Conservation (phyloP, 2,888 invertebrate genomes). For the Pyrochroa serraticornis region DNA sequence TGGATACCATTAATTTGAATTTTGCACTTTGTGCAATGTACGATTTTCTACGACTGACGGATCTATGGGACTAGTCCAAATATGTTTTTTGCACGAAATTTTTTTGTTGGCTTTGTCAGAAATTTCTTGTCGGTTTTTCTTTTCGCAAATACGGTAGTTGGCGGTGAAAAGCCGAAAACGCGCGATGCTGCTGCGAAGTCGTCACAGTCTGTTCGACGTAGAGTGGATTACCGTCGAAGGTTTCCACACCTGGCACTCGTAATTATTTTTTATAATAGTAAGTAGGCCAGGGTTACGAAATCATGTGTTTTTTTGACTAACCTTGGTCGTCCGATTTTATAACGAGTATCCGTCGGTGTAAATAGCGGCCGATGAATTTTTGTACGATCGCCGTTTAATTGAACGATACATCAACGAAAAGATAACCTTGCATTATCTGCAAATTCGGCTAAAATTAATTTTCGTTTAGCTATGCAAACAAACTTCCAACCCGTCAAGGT, state of each 20-base stretch:
- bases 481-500: conserved; percentile 7
- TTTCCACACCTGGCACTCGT: conserved; percentile 11
- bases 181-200: background rate
- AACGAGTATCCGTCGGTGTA: conserved; percentile 14
- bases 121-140: too few relatives aligned
- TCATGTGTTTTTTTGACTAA: conserved; percentile 46
- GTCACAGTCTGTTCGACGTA: background rate
- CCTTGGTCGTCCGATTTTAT: conserved; percentile 41
- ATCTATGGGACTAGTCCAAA: too few relatives aligned
- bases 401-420: conserved; percentile 13
- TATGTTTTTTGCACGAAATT: too few relatives aligned
- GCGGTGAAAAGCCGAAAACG: background rate
- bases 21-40: too few relatives aligned
- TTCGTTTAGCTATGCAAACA: background rate
- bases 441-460: conserved; percentile 5
- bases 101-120: too few relatives aligned
- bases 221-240: background rate
- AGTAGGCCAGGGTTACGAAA: conserved; percentile 57
- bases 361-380: conserved; percentile 13
- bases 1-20: too few relatives aligned
- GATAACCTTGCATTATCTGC: conserved; percentile 20
- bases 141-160: too few relatives aligned
- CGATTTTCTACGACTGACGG: too few relatives aligned
- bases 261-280: conserved; percentile 37
- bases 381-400: conserved; percentile 9